Percentiles rank a stretch among this genome's conserved stretches.
These are phyloP conservation scores for Lepus europaeus DNA, from an alignment of 2,113 vertebrate genomes.

Conservation along the genomic window DNA sequence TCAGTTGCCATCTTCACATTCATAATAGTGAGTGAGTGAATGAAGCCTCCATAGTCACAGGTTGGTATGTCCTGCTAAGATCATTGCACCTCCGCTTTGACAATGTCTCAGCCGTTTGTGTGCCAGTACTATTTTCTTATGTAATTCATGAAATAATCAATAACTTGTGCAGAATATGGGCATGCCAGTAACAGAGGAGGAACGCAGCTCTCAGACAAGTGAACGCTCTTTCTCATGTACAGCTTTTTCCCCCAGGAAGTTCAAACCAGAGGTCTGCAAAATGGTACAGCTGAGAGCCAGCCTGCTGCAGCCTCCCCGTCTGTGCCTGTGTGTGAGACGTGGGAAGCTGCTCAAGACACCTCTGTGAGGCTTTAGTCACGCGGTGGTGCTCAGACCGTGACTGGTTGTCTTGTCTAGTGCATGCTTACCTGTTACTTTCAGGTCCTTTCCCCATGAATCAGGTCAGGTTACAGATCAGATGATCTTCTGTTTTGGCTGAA, in stretches of 20 bases:
- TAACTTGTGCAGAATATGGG: neutral
- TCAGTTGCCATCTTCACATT: neutral
- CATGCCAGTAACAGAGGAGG: neutral
- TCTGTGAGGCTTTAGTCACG: neutral
- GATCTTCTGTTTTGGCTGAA: neutral
- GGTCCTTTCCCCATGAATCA: neutral
- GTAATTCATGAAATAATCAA: neutral
- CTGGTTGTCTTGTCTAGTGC: neutral
- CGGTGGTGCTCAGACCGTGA: neutral
- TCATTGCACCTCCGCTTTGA: neutral
- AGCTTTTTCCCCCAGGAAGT: neutral
- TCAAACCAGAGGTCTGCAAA: neutral
- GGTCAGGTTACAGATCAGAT: neutral
- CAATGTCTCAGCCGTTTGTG: neutral
- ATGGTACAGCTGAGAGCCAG: neutral
- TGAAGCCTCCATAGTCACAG: neutral
- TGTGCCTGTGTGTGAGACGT: neutral
- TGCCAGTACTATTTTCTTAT: neutral
- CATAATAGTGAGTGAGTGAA: neutral
- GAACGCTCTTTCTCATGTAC: neutral
- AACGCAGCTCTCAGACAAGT: neutral
- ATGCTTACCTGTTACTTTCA: neutral
- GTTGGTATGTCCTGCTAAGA: no score
- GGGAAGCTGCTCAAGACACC: neutral
- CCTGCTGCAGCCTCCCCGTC: rapidly evolving